Evolutionary conservation across 1,140 invertebrate species (phyloP).

Genomic region (Meloidogyne floridensis): DNA sequence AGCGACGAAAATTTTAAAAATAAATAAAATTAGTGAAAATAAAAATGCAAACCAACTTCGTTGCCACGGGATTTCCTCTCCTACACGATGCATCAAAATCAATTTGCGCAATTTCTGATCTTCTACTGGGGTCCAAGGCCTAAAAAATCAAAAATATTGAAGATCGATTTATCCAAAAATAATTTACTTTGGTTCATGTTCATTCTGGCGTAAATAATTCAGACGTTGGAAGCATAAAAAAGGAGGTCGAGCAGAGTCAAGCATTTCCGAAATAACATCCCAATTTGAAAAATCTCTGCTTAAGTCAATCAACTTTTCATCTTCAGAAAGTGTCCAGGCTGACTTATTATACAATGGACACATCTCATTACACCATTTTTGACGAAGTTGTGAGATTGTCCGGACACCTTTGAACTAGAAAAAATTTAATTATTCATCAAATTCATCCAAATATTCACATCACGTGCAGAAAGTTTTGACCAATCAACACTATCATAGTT

Average conservation of each 20-base stretch:
- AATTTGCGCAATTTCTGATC: slow-evolving; percentile 42
- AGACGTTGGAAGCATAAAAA: slow-evolving; percentile 48
- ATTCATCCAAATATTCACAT: slow-evolving; percentile 33
- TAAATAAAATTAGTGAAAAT: slow-evolving; percentile 21
- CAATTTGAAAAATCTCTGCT: slow-evolving; percentile 40
- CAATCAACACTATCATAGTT: slow-evolving; percentile 38
- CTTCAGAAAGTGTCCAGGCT: slow-evolving; percentile 42
- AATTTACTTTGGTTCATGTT: slow-evolving; percentile 28
- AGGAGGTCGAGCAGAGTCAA: slow-evolving; percentile 31
- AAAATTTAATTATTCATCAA: slow-evolving; percentile 1
- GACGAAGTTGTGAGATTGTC: slow-evolving; percentile 40
- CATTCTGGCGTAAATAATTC: slow-evolving; percentile 19
- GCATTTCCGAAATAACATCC: slow-evolving; percentile 37
- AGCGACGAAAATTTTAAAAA: slow-evolving; percentile 44
- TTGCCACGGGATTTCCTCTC: slow-evolving; percentile 46
- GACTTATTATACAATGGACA: slow-evolving; percentile 25
- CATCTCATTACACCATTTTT: slow-evolving; percentile 47
- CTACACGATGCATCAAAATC: slow-evolving; percentile 38
- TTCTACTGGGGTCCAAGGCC: slow-evolving; percentile 42
- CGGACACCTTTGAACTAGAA: slow-evolving; percentile 43
- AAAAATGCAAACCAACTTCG: slow-evolving; percentile 37
- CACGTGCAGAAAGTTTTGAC: slow-evolving; percentile 42
- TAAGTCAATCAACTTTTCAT: slow-evolving; percentile 26
- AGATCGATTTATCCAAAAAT: neutral
- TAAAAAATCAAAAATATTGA: slow-evolving; percentile 23